Evolutionary conservation across 2,888 invertebrate genomes (phyloP).

Genomic region (Drosophila dives): DNA sequence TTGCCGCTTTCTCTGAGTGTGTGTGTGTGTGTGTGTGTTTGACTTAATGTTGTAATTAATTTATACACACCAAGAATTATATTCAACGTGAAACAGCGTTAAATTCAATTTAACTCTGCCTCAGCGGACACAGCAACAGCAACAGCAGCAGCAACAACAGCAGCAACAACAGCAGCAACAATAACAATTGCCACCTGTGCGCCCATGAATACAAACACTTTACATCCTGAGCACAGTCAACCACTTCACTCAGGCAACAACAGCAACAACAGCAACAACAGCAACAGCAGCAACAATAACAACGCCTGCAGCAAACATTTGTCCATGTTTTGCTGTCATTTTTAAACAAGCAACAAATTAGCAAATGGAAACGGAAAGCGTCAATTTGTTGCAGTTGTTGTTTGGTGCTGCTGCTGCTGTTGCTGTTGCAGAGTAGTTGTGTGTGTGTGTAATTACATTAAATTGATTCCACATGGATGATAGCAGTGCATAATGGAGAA

Average conservation of each 20-base stretch:
- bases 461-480: constrained; percentile 46
- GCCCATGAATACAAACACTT: constrained; percentile 33
- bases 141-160: constrained; percentile 8
- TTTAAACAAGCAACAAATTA: constrained; percentile 63
- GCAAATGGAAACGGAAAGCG: constrained; percentile 69
- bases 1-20: background rate
- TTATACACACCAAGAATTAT: constrained; percentile 4
- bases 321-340: constrained; percentile 27
- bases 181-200: constrained; percentile 46
- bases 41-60: constrained; percentile 1
- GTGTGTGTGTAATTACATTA: constrained; percentile 28
- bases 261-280: constrained; percentile 17
- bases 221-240: constrained; percentile 20
- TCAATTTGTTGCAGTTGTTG: constrained; percentile 52
- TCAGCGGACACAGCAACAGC: background rate
- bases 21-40: constrained; percentile 4
- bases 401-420: constrained; percentile 19
- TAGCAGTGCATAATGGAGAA: constrained; percentile 43
- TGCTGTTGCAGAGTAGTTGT: constrained; percentile 5
- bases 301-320: constrained; percentile 30
- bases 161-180: constrained; percentile 12
- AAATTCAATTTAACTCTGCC: constrained; percentile 49
- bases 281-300: constrained; percentile 12
- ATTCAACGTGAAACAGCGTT: constrained; percentile 35
- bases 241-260: constrained; percentile 9